phyloP scores from a whole-genome alignment of 2,113 vertebrate species.

The Xiphophorus hellerii region DNA sequence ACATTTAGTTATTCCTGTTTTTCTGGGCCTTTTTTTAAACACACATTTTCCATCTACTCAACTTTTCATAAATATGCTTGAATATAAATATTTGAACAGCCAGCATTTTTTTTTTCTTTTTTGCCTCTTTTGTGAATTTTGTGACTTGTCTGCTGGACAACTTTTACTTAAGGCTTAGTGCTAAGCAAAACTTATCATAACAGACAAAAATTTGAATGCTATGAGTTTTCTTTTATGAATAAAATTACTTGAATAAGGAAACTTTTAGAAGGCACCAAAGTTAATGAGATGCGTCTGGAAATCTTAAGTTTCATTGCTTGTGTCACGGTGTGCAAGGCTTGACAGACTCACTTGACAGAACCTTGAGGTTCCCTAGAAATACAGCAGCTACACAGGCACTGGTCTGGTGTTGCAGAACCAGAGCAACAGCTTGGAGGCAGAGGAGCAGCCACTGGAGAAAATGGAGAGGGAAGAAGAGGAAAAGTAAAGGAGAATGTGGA shows the following conservation, averaged over 20 bases:
- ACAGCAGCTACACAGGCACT: conserved; percentile 89
- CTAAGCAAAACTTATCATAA: background rate
- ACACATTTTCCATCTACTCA: background rate
- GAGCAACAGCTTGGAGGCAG: conserved; percentile 93
- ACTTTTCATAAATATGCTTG: background rate
- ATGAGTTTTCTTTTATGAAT: background rate
- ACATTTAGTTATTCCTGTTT: background rate
- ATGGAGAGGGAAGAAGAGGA: conserved; percentile 44
- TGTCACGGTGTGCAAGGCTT: conserved; percentile 7
- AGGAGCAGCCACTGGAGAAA: conserved; percentile 89
- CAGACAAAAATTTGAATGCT: background rate
- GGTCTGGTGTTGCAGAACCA: conserved; percentile 95
- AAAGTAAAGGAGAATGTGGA: background rate
- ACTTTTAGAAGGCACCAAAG: background rate
- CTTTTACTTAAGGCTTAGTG: background rate
- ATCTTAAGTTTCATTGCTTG: background rate
- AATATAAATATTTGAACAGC: background rate
- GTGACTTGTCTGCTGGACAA: background rate
- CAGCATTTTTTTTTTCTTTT: too few species aligned
- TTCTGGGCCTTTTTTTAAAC: background rate
- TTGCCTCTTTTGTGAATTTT: too few species aligned
- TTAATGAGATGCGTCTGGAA: background rate
- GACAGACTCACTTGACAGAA: conserved; percentile 80
- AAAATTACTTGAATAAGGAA: background rate
- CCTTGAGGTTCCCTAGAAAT: conserved; percentile 68